Conservation (phyloP, 2,888 invertebrate species). For the Limenitis camilla region DNA sequence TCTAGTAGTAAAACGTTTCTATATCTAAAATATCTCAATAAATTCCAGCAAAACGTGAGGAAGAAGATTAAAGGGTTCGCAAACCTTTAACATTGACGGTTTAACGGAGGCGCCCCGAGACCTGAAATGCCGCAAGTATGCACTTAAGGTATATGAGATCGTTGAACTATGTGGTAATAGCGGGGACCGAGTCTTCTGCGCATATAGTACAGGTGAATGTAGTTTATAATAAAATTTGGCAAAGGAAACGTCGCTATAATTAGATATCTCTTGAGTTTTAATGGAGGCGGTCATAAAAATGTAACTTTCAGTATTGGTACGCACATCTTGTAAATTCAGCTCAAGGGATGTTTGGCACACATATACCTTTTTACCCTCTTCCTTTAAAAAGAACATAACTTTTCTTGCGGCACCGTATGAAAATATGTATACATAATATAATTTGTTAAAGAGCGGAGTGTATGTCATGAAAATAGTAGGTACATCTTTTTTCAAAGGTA, state of each 20-base stretch:
- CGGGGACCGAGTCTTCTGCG: background rate
- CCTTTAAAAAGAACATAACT: no score
- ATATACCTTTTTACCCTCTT: no score
- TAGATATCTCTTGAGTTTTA: background rate
- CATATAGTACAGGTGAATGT: background rate
- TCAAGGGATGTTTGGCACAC: no score
- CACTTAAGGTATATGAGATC: slow-evolving; percentile 6
- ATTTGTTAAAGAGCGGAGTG: no score
- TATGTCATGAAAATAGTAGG: no score
- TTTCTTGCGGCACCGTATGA: no score
- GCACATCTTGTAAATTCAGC: no score
- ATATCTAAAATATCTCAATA: no score
- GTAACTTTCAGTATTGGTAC: no score
- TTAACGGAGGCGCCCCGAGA: background rate
- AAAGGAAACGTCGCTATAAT: background rate
- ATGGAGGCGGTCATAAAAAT: background rate
- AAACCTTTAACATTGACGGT: background rate
- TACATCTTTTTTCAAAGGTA: no score
- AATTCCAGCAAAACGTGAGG: background rate
- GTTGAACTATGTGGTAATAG: slow-evolving; percentile 4
- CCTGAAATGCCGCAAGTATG: slow-evolving; percentile 6
- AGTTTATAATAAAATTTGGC: background rate
- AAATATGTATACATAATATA: no score
- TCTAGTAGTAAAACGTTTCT: no score
- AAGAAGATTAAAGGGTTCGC: background rate